Conservation (phyloP, 2,797 vertebrate genomes). For the Macropus fuliginosus region DNA sequence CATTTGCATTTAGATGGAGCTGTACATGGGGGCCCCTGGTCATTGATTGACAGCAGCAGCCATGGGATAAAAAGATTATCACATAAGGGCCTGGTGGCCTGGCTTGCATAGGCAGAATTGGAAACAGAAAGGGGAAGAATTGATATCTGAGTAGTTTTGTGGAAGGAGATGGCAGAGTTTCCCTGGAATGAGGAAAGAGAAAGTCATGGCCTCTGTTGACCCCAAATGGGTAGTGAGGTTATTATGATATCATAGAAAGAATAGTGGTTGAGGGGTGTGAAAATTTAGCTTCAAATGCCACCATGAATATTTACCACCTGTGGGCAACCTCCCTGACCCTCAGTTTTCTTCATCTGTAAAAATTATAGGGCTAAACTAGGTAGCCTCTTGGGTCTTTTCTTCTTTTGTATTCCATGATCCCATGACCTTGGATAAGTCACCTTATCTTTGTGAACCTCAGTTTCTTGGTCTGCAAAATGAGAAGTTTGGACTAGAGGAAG, state of each 20-base stretch:
- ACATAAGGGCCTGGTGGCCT: conserved; percentile 79
- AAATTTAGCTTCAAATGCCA: not conserved
- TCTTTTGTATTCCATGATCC: not conserved
- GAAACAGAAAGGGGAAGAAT: conserved; percentile 74
- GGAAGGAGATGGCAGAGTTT: conserved; percentile 43
- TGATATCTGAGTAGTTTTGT: conserved; percentile 80
- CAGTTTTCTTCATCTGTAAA: not conserved
- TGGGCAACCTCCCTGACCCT: not conserved
- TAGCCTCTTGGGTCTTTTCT: not conserved
- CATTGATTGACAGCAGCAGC: conserved; percentile 83
- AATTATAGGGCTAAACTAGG: not conserved
- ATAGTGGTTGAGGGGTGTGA: not conserved
- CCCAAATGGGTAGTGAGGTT: not conserved
- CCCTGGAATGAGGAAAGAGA: not conserved
- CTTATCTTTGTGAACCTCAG: not conserved
- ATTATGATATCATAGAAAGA: not conserved
- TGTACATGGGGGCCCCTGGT: conserved; percentile 76
- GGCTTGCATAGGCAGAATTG: conserved; percentile 74
- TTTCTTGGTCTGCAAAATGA: not conserved
- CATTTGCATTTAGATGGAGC: conserved; percentile 90
- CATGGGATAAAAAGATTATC: conserved; percentile 85
- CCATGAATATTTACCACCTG: not conserved
- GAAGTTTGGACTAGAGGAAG: not conserved
- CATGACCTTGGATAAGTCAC: not conserved
- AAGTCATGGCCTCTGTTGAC: not conserved